A percentile compares a stretch with the other conserved stretches of the same genome.
phyloP scores from a whole-genome alignment of 2,797 vertebrate species.

The Schizopygopsis malacanthus region DNA sequence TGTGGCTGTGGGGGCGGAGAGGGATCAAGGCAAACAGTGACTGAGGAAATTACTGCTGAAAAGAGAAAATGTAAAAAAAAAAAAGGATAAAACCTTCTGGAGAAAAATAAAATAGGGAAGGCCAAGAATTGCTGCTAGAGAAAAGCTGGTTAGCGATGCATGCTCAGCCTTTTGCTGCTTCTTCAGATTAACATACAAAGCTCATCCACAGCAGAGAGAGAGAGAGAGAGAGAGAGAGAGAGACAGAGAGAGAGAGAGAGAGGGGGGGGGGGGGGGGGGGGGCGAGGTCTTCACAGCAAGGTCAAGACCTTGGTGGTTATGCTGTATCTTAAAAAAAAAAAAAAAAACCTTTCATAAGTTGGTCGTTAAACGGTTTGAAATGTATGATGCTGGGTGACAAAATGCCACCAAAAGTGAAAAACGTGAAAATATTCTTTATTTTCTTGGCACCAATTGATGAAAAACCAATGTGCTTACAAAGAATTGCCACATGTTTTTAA shows the following conservation, averaged over 20 bases:
- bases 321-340: background rate
- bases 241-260: background rate
- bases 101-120: slow-evolving; percentile 14
- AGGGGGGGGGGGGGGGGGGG: background rate
- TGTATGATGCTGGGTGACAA: background rate
- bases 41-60: slow-evolving; percentile 15
- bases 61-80: slow-evolving; percentile 21
- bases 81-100: background rate
- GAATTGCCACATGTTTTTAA: background rate
- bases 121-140: background rate
- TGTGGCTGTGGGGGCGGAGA: background rate
- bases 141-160: slow-evolving; percentile 31
- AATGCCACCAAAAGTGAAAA: background rate
- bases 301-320: slow-evolving; percentile 1
- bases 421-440: background rate
- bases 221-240: background rate
- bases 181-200: slow-evolving; percentile 37
- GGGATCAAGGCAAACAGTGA: background rate
- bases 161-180: slow-evolving; percentile 26
- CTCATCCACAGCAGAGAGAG: background rate
- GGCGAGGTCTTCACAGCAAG: background rate
- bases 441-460: background rate
- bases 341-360: background rate
- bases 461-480: background rate
- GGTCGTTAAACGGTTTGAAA: background rate